Conservation (phyloP, 2,888 invertebrate genomes). For the Acleris laterana region DNA sequence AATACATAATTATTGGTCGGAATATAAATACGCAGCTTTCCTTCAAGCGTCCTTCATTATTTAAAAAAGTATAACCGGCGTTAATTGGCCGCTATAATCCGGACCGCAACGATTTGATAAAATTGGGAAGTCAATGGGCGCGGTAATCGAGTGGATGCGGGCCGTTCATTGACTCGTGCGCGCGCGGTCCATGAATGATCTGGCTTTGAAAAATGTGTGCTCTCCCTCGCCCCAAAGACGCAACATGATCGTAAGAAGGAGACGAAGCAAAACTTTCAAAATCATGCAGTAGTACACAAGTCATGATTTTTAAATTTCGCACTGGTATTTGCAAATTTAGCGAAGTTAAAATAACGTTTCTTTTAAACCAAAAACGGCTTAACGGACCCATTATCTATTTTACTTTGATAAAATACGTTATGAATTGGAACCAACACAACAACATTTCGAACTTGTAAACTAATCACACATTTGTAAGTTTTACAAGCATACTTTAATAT, state of each 20-base stretch:
- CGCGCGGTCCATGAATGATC: constrained; percentile 34
- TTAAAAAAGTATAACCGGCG: constrained; percentile 1
- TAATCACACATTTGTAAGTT: not conserved
- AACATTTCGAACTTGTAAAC: not conserved
- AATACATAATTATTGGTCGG: too few species aligned
- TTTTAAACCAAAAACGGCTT: too few species aligned
- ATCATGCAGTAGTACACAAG: too few species aligned
- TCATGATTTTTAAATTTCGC: too few species aligned
- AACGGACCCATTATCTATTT: too few species aligned
- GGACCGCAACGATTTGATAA: constrained; percentile 8
- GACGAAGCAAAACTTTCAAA: not conserved
- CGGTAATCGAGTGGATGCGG: constrained; percentile 40
- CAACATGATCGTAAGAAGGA: not conserved
- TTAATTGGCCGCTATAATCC: constrained; percentile 18
- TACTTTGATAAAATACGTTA: too few species aligned
- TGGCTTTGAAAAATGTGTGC: not conserved
- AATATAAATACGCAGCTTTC: too few species aligned
- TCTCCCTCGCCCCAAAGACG: not conserved
- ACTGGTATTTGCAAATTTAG: too few species aligned
- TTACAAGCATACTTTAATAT: too few species aligned
- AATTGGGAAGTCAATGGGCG: constrained; percentile 30
- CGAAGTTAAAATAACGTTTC: too few species aligned
- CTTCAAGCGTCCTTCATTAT: not conserved
- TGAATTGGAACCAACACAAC: not conserved
- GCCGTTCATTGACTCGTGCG: constrained; percentile 47